phyloP scores from a whole-genome alignment of 2,113 vertebrate species.

The Agapornis roseicollis region DNA sequence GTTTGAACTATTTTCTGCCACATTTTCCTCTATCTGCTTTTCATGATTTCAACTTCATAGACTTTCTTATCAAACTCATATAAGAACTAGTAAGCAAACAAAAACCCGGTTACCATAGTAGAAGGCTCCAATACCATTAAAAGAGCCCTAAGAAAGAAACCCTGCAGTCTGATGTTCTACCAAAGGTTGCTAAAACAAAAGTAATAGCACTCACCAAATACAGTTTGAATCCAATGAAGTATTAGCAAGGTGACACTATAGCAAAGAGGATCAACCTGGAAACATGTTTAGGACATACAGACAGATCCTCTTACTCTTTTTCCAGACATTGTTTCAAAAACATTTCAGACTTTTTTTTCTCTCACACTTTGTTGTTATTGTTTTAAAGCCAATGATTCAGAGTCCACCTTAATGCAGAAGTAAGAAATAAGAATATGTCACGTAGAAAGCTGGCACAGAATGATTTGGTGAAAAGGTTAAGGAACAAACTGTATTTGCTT shows the following conservation, averaged over 20 bases:
- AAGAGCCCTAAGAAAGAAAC: neutral
- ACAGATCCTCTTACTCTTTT: slow-evolving; percentile 39
- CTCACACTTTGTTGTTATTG: neutral
- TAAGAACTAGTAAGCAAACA: slow-evolving; percentile 35
- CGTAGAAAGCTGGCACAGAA: neutral
- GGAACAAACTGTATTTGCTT: neutral
- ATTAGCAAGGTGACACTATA: neutral
- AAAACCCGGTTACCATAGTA: slow-evolving; percentile 34
- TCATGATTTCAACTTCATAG: neutral
- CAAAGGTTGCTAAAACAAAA: slow-evolving; percentile 27
- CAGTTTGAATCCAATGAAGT: neutral
- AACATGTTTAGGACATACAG: neutral
- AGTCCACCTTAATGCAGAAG: neutral
- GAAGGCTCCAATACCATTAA: slow-evolving; percentile 14
- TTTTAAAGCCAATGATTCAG: neutral
- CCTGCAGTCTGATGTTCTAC: neutral
- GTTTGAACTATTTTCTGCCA: neutral
- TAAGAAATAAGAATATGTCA: neutral
- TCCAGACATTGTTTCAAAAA: slow-evolving; percentile 27
- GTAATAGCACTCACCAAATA: neutral
- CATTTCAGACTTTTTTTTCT: neutral
- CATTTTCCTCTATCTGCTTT: neutral
- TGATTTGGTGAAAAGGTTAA: slow-evolving; percentile 4
- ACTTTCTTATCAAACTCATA: slow-evolving; percentile 17
- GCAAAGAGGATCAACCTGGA: neutral